These are phyloP conservation scores for Cryptocephalus primarius DNA, from an alignment of 2,888 invertebrate species.

Conservation along the genomic window DNA sequence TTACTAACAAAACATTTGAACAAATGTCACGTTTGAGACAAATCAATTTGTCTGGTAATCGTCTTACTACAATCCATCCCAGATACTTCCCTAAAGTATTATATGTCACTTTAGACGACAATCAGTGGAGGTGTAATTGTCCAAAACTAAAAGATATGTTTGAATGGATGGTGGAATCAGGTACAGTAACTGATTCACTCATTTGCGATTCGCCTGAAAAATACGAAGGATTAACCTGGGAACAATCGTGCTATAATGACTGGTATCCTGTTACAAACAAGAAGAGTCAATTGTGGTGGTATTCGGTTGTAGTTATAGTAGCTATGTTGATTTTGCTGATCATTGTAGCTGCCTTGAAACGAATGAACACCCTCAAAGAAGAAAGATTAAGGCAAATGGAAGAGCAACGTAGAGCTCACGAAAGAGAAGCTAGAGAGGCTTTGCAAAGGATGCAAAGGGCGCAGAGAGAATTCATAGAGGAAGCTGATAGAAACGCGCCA, in stretches of 20 bases:
- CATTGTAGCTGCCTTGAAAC: constrained; percentile 43
- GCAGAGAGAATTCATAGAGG: constrained; percentile 29
- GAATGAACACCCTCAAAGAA: constrained; percentile 45
- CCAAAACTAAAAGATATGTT: constrained; percentile 49
- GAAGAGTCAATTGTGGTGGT: constrained; percentile 43
- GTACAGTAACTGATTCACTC: constrained; percentile 35
- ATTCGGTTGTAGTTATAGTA: constrained; percentile 45
- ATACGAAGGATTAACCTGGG: constrained; percentile 56
- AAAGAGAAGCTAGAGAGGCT: constrained; percentile 40
- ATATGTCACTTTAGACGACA: constrained; percentile 53
- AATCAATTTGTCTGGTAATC: constrained; percentile 58
- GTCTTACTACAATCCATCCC: constrained; percentile 51
- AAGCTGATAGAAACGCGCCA: constrained; percentile 46
- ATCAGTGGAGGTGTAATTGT: constrained; percentile 71
- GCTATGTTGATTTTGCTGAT: constrained; percentile 45
- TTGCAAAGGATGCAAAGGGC: constrained; percentile 39
- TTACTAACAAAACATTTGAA: constrained; percentile 53
- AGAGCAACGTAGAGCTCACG: constrained; percentile 47
- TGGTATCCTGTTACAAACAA: constrained; percentile 40
- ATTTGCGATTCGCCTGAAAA: constrained; percentile 55
- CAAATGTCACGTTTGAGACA: constrained; percentile 49
- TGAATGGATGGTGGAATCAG: constrained; percentile 47
- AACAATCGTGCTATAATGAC: constrained; percentile 49
- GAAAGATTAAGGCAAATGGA: constrained; percentile 31
- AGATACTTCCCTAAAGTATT: constrained; percentile 45